These are phyloP conservation scores for Tyria jacobaeae DNA, from an alignment of 2,888 invertebrate genomes.

Conservation along the genomic window DNA sequence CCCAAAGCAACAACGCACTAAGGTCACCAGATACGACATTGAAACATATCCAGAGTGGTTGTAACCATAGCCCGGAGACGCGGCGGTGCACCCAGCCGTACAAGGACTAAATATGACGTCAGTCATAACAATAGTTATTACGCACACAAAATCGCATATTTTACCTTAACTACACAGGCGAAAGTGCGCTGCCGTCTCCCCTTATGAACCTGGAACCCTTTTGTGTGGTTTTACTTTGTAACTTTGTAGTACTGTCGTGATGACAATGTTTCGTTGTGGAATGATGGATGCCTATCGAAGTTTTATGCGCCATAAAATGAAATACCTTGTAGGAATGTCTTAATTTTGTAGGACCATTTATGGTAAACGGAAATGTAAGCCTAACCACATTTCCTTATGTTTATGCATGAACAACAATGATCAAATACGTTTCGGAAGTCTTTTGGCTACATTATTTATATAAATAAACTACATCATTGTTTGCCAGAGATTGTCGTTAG, in stretches of 20 bases:
- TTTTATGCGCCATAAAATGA: conserved; percentile 45
- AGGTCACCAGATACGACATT: conserved; percentile 71
- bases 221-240: conserved; percentile 54
- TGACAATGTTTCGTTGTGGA: conserved; percentile 42
- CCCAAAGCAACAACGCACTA: conserved; percentile 72
- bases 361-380: conserved; percentile 37
- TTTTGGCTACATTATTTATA: conserved; percentile 25
- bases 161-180: conserved; percentile 45
- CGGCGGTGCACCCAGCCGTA: conserved; percentile 77
- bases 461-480: conserved; percentile 58
- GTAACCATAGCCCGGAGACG: conserved; percentile 81
- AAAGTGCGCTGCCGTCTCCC: conserved; percentile 44
- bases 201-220: conserved; percentile 47
- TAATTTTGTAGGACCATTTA: conserved; percentile 32
- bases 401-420: conserved; percentile 37
- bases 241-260: conserved; percentile 31
- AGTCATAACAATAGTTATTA: conserved; percentile 59
- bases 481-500: conserved; percentile 48
- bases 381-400: conserved; percentile 39
- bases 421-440: conserved; percentile 39
- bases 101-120: conserved; percentile 80
- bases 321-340: conserved; percentile 33
- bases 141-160: conserved; percentile 54
- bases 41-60: conserved; percentile 80
- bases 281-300: conserved; percentile 50